phyloP scores from a whole-genome alignment of 2,888 invertebrate species.

The Lacanobia wlatinum region DNA sequence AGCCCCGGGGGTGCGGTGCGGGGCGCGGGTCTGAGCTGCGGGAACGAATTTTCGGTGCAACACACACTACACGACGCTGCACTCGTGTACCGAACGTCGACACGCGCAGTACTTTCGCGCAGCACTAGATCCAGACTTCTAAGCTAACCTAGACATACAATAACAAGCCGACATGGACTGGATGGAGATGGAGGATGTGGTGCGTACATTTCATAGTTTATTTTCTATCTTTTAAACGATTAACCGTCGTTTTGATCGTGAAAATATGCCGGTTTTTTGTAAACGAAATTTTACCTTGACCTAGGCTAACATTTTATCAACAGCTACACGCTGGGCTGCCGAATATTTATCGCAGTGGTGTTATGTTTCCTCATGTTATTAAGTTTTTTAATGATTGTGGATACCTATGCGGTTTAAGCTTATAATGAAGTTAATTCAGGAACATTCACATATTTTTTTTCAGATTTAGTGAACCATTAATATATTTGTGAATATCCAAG shows the following conservation, averaged over 20 bases:
- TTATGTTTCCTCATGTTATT: constrained; percentile 65
- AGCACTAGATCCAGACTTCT: constrained; percentile 80
- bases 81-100: constrained; percentile 89
- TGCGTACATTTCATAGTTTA: constrained; percentile 77
- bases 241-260: constrained; percentile 21
- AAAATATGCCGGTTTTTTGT: constrained; percentile 57
- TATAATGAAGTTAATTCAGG: background rate
- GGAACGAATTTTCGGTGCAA: constrained; percentile 90
- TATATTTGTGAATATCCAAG: constrained; percentile 7
- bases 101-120: constrained; percentile 87
- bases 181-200: constrained; percentile 89
- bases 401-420: constrained; percentile 1
- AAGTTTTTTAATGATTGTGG: constrained; percentile 17
- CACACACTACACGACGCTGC: constrained; percentile 87
- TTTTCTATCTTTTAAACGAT: constrained; percentile 34
- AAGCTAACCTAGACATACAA: constrained; percentile 80
- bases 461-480: background rate
- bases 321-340: constrained; percentile 69
- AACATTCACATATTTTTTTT: background rate
- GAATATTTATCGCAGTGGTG: constrained; percentile 73
- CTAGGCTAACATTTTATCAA: constrained; percentile 89
- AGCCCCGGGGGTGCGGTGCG: constrained; percentile 81
- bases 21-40: constrained; percentile 80
- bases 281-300: constrained; percentile 82
- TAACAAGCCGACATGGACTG: constrained; percentile 86